These are phyloP conservation scores for Pteropus rufus DNA, from an alignment of 2,797 vertebrate species.

Conservation along the genomic window DNA sequence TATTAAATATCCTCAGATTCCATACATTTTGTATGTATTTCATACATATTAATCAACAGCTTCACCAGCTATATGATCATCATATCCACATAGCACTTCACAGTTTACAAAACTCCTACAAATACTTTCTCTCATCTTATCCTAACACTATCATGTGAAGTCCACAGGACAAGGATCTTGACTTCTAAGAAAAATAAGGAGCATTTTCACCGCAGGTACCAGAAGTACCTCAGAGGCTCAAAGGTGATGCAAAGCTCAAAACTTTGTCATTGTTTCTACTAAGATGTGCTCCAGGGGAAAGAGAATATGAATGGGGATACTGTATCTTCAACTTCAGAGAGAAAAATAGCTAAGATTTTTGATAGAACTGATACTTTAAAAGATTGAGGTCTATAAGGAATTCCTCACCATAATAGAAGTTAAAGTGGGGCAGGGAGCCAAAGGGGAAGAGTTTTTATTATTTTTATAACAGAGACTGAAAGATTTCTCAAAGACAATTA, in stretches of 20 bases:
- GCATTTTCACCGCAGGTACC: not conserved
- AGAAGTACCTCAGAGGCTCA: not conserved
- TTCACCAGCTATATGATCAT: not conserved
- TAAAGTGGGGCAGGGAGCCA: not conserved
- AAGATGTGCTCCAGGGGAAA: not conserved
- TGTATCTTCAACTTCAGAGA: not conserved
- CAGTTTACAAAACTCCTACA: not conserved
- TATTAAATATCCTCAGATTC: not conserved
- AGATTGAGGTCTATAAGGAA: not conserved
- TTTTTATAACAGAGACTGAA: not conserved
- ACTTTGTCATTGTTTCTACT: not conserved
- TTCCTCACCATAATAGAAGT: not conserved
- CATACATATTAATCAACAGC: not conserved
- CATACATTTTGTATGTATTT: not conserved
- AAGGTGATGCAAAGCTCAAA: not conserved
- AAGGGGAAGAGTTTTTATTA: not conserved
- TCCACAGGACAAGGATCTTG: not conserved
- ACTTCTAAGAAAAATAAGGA: not conserved
- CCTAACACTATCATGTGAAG: not conserved
- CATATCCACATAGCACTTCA: not conserved
- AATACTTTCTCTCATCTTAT: not conserved
- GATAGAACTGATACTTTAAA: not conserved
- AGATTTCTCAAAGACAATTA: not conserved
- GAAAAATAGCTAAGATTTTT: not conserved
- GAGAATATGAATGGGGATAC: not conserved